phyloP scores from a whole-genome alignment of 2,797 vertebrate genomes.

The Eulemur albifrons region DNA sequence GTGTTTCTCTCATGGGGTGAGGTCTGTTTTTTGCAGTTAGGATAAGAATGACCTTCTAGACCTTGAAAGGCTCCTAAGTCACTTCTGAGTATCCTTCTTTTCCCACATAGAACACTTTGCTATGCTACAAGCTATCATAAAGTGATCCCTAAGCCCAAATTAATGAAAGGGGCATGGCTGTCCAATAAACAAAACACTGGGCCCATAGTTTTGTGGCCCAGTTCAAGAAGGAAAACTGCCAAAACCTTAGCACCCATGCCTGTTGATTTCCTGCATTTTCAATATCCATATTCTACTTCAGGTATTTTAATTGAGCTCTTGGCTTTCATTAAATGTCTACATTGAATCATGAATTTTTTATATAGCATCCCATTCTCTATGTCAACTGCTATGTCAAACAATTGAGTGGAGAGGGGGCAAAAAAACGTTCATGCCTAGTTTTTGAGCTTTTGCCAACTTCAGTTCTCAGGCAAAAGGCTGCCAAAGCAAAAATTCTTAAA shows the following conservation, averaged over 20 bases:
- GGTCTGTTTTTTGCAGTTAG: not conserved
- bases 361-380: not conserved
- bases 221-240: not conserved
- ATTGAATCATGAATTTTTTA: slow-evolving; percentile 12
- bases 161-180: not conserved
- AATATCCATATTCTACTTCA: not conserved
- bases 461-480: slow-evolving; percentile 40
- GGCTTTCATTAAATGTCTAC: not conserved
- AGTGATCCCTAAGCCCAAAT: not conserved
- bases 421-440: slow-evolving; percentile 9
- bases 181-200: not conserved
- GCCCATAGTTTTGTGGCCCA: not conserved
- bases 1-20: not conserved
- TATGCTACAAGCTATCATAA: not conserved
- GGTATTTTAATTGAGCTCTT: not conserved
- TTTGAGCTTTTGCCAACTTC: slow-evolving; percentile 36
- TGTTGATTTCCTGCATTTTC: not conserved
- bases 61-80: not conserved
- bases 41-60: not conserved
- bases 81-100: not conserved
- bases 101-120: not conserved
- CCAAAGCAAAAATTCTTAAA: slow-evolving; percentile 47
- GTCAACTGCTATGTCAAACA: slow-evolving; percentile 7
- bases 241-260: not conserved
- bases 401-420: not conserved